Evolutionary conservation across 2,888 invertebrate genomes (phyloP), one percentile per base, ranked within the genome.

Genomic region (Serrognathus titanus): DNA sequence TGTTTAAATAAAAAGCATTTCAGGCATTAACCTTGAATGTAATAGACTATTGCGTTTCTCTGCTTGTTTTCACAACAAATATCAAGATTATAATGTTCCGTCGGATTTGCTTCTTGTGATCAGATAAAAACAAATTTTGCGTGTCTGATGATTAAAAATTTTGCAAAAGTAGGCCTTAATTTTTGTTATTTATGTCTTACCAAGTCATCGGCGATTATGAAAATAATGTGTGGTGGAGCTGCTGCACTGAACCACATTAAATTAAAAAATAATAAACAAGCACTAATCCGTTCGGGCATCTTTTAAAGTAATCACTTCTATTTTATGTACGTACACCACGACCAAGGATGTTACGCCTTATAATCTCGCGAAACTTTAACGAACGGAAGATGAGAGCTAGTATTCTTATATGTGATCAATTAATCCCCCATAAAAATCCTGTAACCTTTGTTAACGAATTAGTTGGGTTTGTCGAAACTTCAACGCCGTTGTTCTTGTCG

Each of bases 131-230:
- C 24, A 31, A 2, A 31, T 31, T 31, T 31, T 31, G 24, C 24
- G 6, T 31, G 6, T 31, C 24, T 31, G 24, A 31, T 31, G 24
- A 31, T 31, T 31, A 4, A 31, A 31, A 31, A 31, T 31, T 31
- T 31, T 31, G 24, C 24, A 31, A 31, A 31, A 31, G 16, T 16
- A 16, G 16, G 16, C 4, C 24, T 7, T 7, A 31, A 31, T 4
- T 31, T 31, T 31, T 31, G 7, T 31, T 31, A 31, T 31, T 20
- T 20, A 6, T 6, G 24, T 31, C 82, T 74, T 78, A 89, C 90
- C 85, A 91, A 79, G 73, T 91, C 90, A 78, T 91, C 91, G 1
- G 88, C 89, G 73, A 90, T 80, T 61, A 91, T 86, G 63, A 90
- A 82, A 45, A 91, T 80, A 54, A 91, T 83, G 71, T 91, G 82